Conservation (phyloP, 2,888 invertebrate genomes). For the Neuroscelio doddi region DNA sequence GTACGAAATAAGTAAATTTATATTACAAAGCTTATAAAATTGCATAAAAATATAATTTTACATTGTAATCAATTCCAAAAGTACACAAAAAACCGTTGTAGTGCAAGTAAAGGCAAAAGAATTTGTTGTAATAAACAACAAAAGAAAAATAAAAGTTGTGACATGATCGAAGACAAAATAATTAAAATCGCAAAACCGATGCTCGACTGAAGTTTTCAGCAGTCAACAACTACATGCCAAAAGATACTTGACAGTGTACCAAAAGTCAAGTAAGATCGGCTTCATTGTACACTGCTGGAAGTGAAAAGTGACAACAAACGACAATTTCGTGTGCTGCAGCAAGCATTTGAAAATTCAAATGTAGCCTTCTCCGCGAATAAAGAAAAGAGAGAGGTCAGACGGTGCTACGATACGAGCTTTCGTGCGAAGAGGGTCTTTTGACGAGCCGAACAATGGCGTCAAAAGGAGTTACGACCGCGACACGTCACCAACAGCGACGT, state of each 20-base stretch:
- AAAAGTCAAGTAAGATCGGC: neutral
- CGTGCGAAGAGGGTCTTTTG: conserved; percentile 30
- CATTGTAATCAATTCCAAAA: too few relatives aligned
- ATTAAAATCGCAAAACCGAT: too few relatives aligned
- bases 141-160: too few relatives aligned
- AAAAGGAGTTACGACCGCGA: conserved; percentile 49
- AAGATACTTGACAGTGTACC: neutral
- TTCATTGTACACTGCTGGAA: neutral
- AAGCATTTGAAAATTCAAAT: neutral
- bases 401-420: conserved; percentile 17
- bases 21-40: too few relatives aligned
- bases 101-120: too few relatives aligned
- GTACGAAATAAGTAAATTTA: too few relatives aligned
- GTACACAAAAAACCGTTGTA: too few relatives aligned
- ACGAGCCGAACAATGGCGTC: conserved; percentile 47
- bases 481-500: conserved; percentile 52
- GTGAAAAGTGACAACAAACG: neutral
- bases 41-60: too few relatives aligned
- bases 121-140: too few relatives aligned
- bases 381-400: neutral
- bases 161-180: too few relatives aligned
- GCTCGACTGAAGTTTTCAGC: too few relatives aligned
- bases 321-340: neutral
- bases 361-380: neutral
- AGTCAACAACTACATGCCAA: too few relatives aligned